phyloP scores from a whole-genome alignment of 2,888 invertebrate species.

The Microplitis deprimator region DNA sequence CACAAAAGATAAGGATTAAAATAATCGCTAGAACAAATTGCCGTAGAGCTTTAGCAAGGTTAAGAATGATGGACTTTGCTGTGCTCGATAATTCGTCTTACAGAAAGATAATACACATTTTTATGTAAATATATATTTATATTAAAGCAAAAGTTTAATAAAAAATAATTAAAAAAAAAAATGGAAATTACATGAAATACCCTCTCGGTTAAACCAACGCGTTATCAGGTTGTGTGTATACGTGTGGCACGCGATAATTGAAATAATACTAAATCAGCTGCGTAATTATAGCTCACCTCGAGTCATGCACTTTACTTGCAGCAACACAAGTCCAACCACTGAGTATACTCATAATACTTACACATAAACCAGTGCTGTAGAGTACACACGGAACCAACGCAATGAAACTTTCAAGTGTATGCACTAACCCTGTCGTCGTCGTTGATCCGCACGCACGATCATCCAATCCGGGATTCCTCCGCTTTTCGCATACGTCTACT shows the following conservation, averaged over 20 bases:
- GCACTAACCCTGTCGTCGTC: conserved; percentile 8
- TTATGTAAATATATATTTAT: conserved; percentile 1
- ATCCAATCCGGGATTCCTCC: conserved; percentile 16
- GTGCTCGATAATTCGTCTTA: conserved; percentile 27
- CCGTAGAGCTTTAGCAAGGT: conserved; percentile 18
- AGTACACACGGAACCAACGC: conserved; percentile 45
- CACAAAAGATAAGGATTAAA: background rate
- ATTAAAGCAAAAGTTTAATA: background rate
- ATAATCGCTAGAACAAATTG: conserved; percentile 26
- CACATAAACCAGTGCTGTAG: background rate
- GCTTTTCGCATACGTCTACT: conserved; percentile 6
- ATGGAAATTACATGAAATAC: conserved; percentile 7
- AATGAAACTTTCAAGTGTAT: conserved; percentile 45
- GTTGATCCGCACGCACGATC: conserved; percentile 3
- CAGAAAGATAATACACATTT: conserved; percentile 10
- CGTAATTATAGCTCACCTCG: conserved; percentile 60
- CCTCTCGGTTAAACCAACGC: conserved; percentile 48
- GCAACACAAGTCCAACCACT: conserved; percentile 26
- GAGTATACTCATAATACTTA: conserved; percentile 6
- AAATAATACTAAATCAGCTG: conserved; percentile 66
- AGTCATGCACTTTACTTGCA: conserved; percentile 45
- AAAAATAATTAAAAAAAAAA: background rate
- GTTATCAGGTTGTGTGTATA: conserved; percentile 49
- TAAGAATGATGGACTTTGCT: conserved; percentile 15
- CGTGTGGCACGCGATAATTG: conserved; percentile 67